Evolutionary conservation across 2,888 invertebrate species (phyloP).

Genomic region (Cremastobaeus sp.): DNA sequence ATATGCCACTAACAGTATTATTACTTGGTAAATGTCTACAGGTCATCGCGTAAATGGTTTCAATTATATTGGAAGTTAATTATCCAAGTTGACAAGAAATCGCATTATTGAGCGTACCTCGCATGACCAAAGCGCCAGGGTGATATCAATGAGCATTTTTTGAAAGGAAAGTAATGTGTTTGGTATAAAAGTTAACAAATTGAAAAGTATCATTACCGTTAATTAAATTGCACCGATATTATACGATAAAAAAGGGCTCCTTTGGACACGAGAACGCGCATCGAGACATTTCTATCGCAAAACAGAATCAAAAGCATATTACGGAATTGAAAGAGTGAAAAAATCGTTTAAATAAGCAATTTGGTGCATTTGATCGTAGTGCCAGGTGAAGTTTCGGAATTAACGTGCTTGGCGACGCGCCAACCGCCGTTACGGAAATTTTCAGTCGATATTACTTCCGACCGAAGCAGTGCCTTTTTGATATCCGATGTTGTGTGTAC

Average conservation of each 20-base stretch:
- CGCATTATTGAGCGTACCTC: not conserved
- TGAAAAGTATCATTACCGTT: too few species aligned
- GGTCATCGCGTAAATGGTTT: conserved; percentile 7
- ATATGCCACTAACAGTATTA: conserved; percentile 51
- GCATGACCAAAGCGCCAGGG: too few species aligned
- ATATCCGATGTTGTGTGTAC: too few species aligned
- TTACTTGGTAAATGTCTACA: conserved; percentile 28
- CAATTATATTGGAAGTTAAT: conserved; percentile 27
- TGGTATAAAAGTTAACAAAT: too few species aligned
- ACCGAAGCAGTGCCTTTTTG: conserved; percentile 29
- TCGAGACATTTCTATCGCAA: conserved; percentile 38
- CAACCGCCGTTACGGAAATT: conserved; percentile 46
- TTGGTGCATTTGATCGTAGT: conserved; percentile 41
- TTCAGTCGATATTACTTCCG: conserved; percentile 48
- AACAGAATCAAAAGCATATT: conserved; percentile 46
- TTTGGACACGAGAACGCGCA: conserved; percentile 2
- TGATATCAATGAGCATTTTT: too few species aligned
- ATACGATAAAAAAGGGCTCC: too few species aligned
- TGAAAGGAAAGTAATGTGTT: too few species aligned
- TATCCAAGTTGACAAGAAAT: conserved; percentile 4
- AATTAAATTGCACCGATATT: too few species aligned
- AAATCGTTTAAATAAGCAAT: conserved; percentile 56
- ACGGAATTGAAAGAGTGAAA: conserved; percentile 45
- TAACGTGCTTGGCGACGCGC: conserved; percentile 49
- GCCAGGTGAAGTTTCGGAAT: conserved; percentile 52